Percentiles rank a stretch among this genome's conserved stretches.
Evolutionary conservation across 2,797 vertebrate genomes (phyloP).

Genomic region (Percopsis omiscomaycus): DNA sequence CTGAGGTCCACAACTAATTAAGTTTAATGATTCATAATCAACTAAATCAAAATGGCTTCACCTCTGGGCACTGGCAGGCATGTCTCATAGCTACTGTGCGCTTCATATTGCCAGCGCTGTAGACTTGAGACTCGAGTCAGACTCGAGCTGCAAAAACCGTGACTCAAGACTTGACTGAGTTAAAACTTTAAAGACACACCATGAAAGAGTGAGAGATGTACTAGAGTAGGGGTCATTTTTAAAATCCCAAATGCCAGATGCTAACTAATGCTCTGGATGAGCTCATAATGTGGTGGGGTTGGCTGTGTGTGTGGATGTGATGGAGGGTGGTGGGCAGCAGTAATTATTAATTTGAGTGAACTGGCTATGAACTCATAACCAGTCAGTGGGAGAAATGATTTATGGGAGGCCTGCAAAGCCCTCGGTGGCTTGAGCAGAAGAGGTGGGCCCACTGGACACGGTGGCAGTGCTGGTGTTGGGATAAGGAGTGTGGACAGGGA

Average conservation of each 20-base stretch:
- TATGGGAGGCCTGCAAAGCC: slow-evolving; percentile 51
- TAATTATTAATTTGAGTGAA: slow-evolving; percentile 73
- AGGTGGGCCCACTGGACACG: slow-evolving; percentile 33
- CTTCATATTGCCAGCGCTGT: no score
- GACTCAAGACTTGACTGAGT: slow-evolving; percentile 4
- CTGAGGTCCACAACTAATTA: slow-evolving; percentile 59
- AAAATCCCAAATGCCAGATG: slow-evolving; percentile 31
- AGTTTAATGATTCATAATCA: slow-evolving; percentile 55
- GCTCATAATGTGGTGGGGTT: slow-evolving; percentile 62
- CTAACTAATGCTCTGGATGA: slow-evolving; percentile 33
- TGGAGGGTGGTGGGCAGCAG: slow-evolving; percentile 19
- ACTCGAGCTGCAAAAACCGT: no score
- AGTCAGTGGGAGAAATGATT: slow-evolving; percentile 59
- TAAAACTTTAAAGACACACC: slow-evolving; percentile 1
- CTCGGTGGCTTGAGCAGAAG: slow-evolving; percentile 14
- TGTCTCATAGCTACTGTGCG: no score
- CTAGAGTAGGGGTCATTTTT: slow-evolving; percentile 5
- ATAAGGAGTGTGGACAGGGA: no score
- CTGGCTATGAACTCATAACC: slow-evolving; percentile 45
- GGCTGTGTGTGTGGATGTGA: background rate
- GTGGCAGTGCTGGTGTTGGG: slow-evolving; percentile 10
- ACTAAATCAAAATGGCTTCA: slow-evolving; percentile 40
- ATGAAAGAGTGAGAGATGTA: background rate
- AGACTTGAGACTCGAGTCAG: no score
- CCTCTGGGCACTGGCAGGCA: slow-evolving; percentile 30